Evolutionary conservation across 2,888 invertebrate species (phyloP).

Genomic region (Margaritifera margaritifera): DNA sequence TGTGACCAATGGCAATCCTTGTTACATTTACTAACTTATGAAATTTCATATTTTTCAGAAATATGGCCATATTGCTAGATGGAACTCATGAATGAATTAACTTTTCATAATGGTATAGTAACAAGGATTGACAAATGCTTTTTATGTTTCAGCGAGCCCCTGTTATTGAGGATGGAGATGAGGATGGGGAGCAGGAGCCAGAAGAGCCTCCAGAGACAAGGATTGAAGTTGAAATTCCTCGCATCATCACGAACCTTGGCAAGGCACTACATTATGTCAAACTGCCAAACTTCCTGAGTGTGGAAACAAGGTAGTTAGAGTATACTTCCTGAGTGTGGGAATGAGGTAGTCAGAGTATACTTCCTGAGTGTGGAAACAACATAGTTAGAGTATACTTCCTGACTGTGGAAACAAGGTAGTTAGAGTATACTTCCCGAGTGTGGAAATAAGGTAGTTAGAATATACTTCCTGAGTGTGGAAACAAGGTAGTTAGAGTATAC

Average conservation of each 20-base stretch:
- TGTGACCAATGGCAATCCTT: too few species aligned
- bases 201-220: constrained; percentile 87
- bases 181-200: constrained; percentile 81
- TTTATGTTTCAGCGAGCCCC: constrained; percentile 16
- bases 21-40: too few species aligned
- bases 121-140: background rate
- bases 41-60: too few species aligned
- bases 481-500: too few species aligned
- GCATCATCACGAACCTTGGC: constrained; percentile 93
- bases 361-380: background rate
- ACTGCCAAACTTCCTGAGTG: constrained; percentile 97
- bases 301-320: constrained; percentile 83
- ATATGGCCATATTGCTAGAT: too few species aligned
- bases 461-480: too few species aligned
- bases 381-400: background rate
- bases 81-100: too few species aligned
- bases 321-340: background rate
- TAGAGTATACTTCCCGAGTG: too few species aligned
- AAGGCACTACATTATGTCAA: constrained; percentile 89
- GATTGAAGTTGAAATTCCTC: constrained; percentile 97
- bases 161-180: constrained; percentile 62
- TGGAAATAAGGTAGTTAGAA: too few species aligned
- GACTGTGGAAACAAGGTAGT: too few species aligned
- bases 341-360: too few species aligned
- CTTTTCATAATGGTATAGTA: too few species aligned